phyloP scores from a whole-genome alignment of 2,797 vertebrate genomes.

The Leontopithecus rosalia region DNA sequence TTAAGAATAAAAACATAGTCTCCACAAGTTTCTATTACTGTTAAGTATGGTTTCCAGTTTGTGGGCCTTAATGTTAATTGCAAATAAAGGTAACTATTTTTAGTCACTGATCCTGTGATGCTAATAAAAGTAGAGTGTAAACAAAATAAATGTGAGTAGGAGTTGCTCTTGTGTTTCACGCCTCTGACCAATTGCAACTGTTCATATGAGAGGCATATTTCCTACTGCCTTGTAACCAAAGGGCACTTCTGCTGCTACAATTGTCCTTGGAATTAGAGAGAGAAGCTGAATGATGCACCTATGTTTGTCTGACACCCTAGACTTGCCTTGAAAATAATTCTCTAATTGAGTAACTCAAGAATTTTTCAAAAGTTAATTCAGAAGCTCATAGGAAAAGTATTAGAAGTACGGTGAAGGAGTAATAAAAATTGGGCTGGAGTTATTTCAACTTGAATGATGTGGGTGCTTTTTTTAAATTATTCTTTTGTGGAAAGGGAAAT shows the following conservation, averaged over 20 bases:
- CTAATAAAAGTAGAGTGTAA: neutral
- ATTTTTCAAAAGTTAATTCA: neutral
- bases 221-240: neutral
- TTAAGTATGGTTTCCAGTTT: neutral
- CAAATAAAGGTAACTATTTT: neutral
- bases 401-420: neutral
- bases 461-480: neutral
- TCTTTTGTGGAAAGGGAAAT: neutral
- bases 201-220: accelerated
- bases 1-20: neutral
- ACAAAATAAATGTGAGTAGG: neutral
- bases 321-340: neutral
- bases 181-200: neutral
- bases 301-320: neutral
- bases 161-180: neutral
- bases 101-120: neutral
- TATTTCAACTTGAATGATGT: neutral
- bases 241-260: accelerated
- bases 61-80: neutral
- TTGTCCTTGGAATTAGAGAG: neutral
- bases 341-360: neutral
- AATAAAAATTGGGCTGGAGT: neutral
- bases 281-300: neutral
- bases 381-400: neutral
- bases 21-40: neutral